Evolutionary conservation across 64 coral and sea anemone species (phyloP), one percentile per base, ranked within the genome.

Genomic region (Actinia tenebrosa): DNA sequence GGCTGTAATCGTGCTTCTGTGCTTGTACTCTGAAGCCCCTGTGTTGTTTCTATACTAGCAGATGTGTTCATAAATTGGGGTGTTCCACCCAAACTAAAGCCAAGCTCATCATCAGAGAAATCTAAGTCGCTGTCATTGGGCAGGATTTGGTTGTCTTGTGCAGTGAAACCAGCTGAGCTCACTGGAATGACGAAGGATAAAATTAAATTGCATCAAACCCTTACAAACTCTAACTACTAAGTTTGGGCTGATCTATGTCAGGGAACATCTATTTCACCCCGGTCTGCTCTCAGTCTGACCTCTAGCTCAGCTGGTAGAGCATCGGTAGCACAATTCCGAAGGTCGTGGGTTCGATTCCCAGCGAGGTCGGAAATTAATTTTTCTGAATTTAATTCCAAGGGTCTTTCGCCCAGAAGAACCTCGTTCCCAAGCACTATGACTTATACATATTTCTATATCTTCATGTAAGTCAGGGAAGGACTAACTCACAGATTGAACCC

Each of bases 41-140:
- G 89, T 59, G 94, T 96, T 23, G 91, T 92, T 59, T 79, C 85
- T 20, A 85, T 10, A 30, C 80, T 86, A 5, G 88, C 94, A 13
- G 78, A 80, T 22, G 91, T 93, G 50, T 87, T 96, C 64, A 90
- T 87, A 6, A 96, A 64, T 23, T 89, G 86, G 1, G 94, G 94
- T 13, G 94, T 88, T 46, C 94, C 94, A 22, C 91, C 94, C 16
- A 96, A 14, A 43, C 94, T 96, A 37, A 86, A 96, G 14, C 72
- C 80, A 7, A 96, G 53, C 27, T 96, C 94, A 80, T 96, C 91
- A 45, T 96, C 94, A 15, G 94, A 96, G 22, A 84, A 78, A 27
- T 96, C 94, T 30, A 85, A 26, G 26, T 92, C 91, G 16, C 91
- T 92, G 16, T 88, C 91, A 77, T 87, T 88, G 7, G 91, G 83